phyloP scores from a whole-genome alignment of 1,140 invertebrate genomes.

The Nylanderia fulva region DNA sequence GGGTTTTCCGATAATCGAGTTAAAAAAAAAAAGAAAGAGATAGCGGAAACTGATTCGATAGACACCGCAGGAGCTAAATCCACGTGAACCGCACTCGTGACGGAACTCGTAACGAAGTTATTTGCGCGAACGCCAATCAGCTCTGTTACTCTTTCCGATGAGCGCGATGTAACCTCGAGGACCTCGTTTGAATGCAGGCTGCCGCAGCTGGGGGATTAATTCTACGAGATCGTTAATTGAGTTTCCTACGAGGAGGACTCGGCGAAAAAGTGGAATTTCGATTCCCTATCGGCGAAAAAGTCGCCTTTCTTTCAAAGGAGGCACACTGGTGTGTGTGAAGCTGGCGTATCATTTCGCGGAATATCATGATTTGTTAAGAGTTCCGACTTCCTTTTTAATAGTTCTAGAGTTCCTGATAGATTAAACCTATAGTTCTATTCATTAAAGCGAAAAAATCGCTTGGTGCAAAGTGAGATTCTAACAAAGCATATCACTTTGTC shows the following conservation, averaged over 20 bases:
- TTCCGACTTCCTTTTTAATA: too few species aligned
- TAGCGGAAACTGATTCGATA: constrained; percentile 31
- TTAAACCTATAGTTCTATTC: too few species aligned
- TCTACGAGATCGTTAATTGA: constrained; percentile 60
- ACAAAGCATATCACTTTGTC: too few species aligned
- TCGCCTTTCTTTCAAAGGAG: background rate
- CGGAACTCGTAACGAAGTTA: constrained; percentile 61
- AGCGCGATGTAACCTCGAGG: constrained; percentile 4
- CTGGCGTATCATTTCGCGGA: too few species aligned
- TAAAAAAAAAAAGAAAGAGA: background rate
- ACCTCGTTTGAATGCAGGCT: constrained; percentile 29
- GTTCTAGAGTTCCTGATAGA: too few species aligned
- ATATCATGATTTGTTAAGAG: too few species aligned
- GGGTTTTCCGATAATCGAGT: background rate
- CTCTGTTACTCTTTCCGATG: constrained; percentile 44
- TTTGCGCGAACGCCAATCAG: constrained; percentile 60
- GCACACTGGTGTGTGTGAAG: too few species aligned
- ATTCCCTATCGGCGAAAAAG: constrained; percentile 13
- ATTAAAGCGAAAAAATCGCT: too few species aligned
- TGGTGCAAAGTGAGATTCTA: too few species aligned
- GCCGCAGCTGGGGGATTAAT: constrained; percentile 43
- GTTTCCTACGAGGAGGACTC: constrained; percentile 22
- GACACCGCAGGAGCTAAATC: constrained; percentile 43
- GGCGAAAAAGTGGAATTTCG: constrained; percentile 30
- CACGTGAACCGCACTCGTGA: constrained; percentile 26